These are phyloP conservation scores for Colaptes auratus DNA, from an alignment of 2,113 vertebrate genomes.

Conservation along the genomic window DNA sequence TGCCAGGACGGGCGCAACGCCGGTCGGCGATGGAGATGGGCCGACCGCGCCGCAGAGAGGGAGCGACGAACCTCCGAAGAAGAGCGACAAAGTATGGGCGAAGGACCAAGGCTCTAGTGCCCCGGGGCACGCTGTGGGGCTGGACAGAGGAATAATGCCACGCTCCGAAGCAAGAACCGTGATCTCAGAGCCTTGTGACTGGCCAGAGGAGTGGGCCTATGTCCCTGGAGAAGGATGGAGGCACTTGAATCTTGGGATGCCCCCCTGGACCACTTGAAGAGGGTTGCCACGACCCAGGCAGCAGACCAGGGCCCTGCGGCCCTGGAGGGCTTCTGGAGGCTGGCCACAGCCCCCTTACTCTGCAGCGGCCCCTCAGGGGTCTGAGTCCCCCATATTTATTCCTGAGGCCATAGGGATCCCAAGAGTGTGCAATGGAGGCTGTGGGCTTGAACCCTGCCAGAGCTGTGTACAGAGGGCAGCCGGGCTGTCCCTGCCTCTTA, in stretches of 20 bases:
- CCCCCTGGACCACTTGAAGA: background rate
- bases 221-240: background rate
- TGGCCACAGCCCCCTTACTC: background rate
- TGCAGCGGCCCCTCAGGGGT: background rate
- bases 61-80: background rate
- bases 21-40: slow-evolving; percentile 26
- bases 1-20: background rate
- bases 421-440: background rate
- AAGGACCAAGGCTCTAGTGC: background rate
- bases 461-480: slow-evolving; percentile 52
- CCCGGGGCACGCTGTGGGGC: background rate
- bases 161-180: background rate
- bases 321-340: background rate
- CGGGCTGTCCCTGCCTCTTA: slow-evolving; percentile 35
- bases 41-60: background rate
- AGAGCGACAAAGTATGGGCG: slow-evolving; percentile 14
- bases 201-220: slow-evolving; percentile 42
- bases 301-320: background rate
- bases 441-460: background rate
- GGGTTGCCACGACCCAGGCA: background rate
- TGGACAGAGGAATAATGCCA: background rate
- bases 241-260: background rate
- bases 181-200: background rate
- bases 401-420: background rate
- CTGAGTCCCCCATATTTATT: background rate